A percentile compares a stretch with the other conserved stretches of the same genome.
These are phyloP conservation scores for Penaeus indicus DNA, from an alignment of 1,140 invertebrate genomes.

Conservation along the genomic window DNA sequence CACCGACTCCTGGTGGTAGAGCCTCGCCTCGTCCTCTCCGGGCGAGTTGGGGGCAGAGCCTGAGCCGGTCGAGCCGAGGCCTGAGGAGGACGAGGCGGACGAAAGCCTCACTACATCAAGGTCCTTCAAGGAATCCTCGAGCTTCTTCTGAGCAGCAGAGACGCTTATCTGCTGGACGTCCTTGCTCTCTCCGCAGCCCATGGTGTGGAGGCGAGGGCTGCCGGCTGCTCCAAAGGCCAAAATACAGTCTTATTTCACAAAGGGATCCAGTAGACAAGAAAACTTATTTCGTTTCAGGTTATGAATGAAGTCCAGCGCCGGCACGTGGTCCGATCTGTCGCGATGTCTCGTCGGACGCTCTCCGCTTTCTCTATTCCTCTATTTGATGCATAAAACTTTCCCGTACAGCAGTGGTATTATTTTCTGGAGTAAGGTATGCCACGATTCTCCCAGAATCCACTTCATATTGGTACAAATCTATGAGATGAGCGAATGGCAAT, in stretches of 20 bases:
- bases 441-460: constrained; percentile 23
- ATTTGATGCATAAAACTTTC: constrained; percentile 4
- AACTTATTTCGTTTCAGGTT: too few relatives aligned
- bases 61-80: not conserved
- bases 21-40: constrained; percentile 36
- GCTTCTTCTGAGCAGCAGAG: constrained; percentile 47
- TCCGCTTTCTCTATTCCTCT: not conserved
- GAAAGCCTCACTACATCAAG: constrained; percentile 49
- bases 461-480: constrained; percentile 19
- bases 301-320: too few relatives aligned
- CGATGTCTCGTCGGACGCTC: too few relatives aligned
- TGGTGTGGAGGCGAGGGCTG: constrained; percentile 3
- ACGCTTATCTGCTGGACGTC: constrained; percentile 41
- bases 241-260: not conserved
- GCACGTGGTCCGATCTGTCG: too few relatives aligned
- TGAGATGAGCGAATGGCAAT: too few relatives aligned
- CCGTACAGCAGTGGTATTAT: not conserved
- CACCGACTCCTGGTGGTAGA: not conserved
- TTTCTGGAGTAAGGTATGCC: constrained; percentile 12
- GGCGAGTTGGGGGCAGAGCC: constrained; percentile 45
- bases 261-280: not conserved
- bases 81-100: constrained; percentile 35
- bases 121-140: constrained; percentile 46
- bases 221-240: not conserved
- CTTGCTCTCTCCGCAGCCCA: constrained; percentile 57